Conservation (phyloP, 2,113 vertebrate genomes). For the Malurus melanocephalus region DNA sequence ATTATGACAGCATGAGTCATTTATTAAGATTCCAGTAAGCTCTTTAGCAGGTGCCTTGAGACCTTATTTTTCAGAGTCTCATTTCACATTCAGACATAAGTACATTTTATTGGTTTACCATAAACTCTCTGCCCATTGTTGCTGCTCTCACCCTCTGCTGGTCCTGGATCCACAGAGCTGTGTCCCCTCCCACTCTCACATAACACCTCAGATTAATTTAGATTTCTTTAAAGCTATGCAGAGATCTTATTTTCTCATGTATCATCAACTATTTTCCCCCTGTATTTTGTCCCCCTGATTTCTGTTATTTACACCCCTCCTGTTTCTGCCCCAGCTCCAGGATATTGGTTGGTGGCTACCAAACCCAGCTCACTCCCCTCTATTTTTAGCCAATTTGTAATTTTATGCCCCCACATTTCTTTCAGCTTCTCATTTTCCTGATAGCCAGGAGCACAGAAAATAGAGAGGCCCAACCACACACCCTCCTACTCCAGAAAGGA, state of each 20-base stretch:
- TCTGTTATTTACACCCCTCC: not conserved
- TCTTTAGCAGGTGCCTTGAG: conserved; percentile 66
- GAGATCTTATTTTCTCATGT: not conserved
- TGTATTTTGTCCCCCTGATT: not conserved
- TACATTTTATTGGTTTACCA: conserved; percentile 57
- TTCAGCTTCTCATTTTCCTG: not conserved
- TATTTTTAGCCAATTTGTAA: not conserved
- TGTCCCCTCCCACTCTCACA: not conserved
- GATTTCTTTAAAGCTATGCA: not conserved
- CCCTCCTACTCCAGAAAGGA: not conserved
- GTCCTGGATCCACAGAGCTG: not conserved
- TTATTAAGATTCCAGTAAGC: conserved; percentile 66
- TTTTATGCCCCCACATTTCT: not conserved
- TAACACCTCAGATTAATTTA: not conserved
- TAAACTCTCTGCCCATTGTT: conserved; percentile 35
- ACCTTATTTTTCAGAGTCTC: conserved; percentile 50
- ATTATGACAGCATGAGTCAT: conserved; percentile 66
- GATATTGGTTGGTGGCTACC: not conserved
- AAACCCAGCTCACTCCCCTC: not conserved
- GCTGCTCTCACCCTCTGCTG: not conserved
- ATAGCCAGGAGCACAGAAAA: not conserved
- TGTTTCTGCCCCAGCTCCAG: not conserved
- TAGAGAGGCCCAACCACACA: not conserved
- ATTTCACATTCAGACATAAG: conserved; percentile 61
- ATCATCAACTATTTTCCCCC: not conserved